Evolutionary conservation across 2,888 invertebrate species (phyloP), one percentile per base, ranked within the genome.

Genomic region (Drosophila lutescens): DNA sequence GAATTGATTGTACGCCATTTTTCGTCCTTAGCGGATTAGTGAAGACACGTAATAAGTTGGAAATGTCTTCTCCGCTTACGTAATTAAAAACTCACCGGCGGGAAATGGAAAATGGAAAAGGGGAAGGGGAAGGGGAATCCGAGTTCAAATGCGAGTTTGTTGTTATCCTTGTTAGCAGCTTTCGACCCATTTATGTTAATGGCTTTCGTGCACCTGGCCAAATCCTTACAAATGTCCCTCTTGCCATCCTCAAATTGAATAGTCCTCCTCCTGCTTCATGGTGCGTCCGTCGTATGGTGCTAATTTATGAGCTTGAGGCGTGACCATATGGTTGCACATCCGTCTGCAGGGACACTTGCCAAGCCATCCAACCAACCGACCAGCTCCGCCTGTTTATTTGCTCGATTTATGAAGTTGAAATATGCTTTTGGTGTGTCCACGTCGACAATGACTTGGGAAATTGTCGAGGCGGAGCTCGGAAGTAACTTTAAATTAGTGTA

Each of bases 231-330:
- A 85, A 85, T 87, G 80, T 79, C 61, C 62, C 61, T 41, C 49
- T 49, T 26, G 60, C 41, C 55, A 56, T 60, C 40, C 54, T 73
- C 74, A 76, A 74, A 73, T 77, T 83, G 80, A 80, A 80, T 80
- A 75, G 80, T 74, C 77, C 77, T 40, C 65, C 41, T 34, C 58
- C 26, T 20, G 20, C 20, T 26, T 26, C 26, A 6, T 26, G 44
- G 26, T 60, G 76, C 68, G 77, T 79, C 77, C 65, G 38, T 75
- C 65, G 32, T 72, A 46, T 38, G 56, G 79, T 55, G 56, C 49
- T 86, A 72, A 87, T 74, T 84, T 87, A 89, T 80, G 79, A 77
- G 75, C 74, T 71, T 54, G 79, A 82, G 74, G 74, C 87, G 89
- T 87, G 89, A 86, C 86, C 88, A 88, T 84, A 80, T 83, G 84